Evolutionary conservation across 1,140 invertebrate genomes (phyloP), one percentile per base, ranked within the genome.

Genomic region (Colletes latitarsis): DNA sequence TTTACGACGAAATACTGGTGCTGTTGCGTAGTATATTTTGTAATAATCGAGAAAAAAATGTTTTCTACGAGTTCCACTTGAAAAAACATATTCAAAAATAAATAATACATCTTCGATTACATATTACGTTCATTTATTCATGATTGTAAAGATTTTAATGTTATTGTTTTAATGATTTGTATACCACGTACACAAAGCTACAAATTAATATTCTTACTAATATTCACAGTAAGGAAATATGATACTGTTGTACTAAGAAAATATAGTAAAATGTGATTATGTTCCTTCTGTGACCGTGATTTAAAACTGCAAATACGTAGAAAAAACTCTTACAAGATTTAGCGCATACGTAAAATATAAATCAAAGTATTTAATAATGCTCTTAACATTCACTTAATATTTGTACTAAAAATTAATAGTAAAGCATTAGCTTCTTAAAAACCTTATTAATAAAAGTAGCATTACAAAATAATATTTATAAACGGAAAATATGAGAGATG

Each of bases 341-440:
- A 15, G 41, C 12, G 10, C 14, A 63, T 57, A 41, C n/a, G 12
- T 52, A n/a, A 43, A 75, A 30, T n/a, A 52, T n/a, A 68, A 72
- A 46, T 19, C 19, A 46, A 21, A 49, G 53, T 60, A 43, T 62
- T 68, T 52, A 12, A 55, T 64, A 3, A 43, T 67, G 41, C 41
- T 64, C 55, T 1, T 55, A 12, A 53, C 17, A 10, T 57, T 14
- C 2, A 30, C 9, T 46, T 64, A 39, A n/a, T 66, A 52, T 66
- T 82, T 82, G 75, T 82, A 82, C 43, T 71, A 67, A 52, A 74
- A 52, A 66, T 57, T 17, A 70, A 14, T 30, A 71, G 9, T 19
- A 77, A 68, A 77, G 19, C 53, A 21, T 17, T 75, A 75, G 66
- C 39, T 55, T 60, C 53, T 49, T 41, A 70, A 52, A 69, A 83